Conservation (phyloP, 1,140 invertebrate genomes). For the Calosoma granatense region DNA sequence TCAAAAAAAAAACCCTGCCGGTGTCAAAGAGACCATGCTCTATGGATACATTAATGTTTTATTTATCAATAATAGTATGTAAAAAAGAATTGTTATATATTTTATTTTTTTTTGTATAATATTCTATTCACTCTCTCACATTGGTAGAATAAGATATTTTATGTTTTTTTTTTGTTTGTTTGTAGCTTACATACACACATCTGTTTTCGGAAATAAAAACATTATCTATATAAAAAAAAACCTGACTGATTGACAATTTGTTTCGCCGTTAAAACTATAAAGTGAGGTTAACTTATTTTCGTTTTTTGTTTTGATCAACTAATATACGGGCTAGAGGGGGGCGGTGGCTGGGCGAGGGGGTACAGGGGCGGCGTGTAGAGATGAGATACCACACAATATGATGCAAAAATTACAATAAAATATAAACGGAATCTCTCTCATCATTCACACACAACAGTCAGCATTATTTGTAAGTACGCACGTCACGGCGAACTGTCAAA, state of each 20-base stretch:
- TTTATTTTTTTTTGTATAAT: no score
- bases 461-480: conserved; percentile 20
- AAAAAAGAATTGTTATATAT: neutral
- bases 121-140: neutral
- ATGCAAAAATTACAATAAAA: no score
- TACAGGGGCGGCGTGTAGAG: no score
- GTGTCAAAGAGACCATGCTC: neutral
- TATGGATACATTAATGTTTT: neutral
- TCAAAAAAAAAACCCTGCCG: conserved; percentile 3
- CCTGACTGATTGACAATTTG: neutral
- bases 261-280: neutral
- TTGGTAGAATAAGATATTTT: conserved; percentile 2
- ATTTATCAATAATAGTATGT: neutral
- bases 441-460: conserved; percentile 23
- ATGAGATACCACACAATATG: no score
- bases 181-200: neutral
- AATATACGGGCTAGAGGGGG: no score
- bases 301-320: no score
- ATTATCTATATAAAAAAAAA: neutral
- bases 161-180: neutral
- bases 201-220: conserved; percentile 1
- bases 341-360: no score
- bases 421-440: no score
- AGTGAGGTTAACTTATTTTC: no score
- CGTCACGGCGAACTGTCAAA: no score